These are phyloP conservation scores for Sarcophilus harrisii DNA, from an alignment of 2,797 vertebrate species.

Conservation along the genomic window DNA sequence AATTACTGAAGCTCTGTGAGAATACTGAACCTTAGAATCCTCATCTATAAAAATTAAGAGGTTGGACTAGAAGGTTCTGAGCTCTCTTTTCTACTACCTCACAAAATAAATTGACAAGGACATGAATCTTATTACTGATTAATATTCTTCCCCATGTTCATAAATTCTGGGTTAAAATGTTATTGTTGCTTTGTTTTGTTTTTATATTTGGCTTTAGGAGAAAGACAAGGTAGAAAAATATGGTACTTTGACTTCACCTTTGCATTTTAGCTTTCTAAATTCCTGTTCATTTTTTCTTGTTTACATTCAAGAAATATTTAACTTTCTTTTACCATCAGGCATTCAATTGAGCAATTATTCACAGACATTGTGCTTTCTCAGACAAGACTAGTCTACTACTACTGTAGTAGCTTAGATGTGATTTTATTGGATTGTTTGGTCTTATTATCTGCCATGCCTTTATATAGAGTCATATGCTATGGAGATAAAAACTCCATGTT, in stretches of 20 bases:
- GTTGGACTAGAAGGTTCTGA: neutral
- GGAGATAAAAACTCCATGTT: neutral
- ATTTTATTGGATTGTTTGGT: neutral
- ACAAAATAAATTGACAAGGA: neutral
- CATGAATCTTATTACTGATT: neutral
- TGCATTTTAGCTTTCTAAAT: neutral
- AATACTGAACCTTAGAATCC: neutral
- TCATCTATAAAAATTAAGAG: neutral
- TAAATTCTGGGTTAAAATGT: neutral
- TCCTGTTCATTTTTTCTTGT: neutral
- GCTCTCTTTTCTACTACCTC: neutral
- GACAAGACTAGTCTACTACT: no score
- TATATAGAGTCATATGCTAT: neutral
- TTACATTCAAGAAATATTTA: neutral
- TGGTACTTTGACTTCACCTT: neutral
- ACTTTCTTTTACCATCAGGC: neutral
- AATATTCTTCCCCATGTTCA: neutral
- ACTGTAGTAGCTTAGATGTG: neutral
- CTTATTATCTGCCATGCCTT: neutral
- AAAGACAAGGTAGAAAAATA: neutral
- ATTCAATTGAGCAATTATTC: neutral
- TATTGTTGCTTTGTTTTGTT: neutral
- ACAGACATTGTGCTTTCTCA: neutral
- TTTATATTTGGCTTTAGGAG: neutral
- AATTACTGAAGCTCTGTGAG: neutral